Base-by-base conservation (phyloP, 2,888 invertebrate species). In the Helleia helle region DNA sequence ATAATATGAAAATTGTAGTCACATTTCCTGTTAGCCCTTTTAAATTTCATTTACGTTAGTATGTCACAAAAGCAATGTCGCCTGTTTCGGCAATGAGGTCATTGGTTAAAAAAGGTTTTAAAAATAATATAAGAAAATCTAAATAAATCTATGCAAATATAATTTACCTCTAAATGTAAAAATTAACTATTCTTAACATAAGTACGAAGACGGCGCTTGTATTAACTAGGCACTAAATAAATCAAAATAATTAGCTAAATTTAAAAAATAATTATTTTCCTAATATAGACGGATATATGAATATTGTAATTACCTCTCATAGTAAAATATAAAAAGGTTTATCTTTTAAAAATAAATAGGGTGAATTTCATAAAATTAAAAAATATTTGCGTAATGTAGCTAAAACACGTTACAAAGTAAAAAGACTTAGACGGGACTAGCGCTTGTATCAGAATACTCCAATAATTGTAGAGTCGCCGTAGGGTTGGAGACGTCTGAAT, bases 361-460 rank as follows among this genome's bases (percentile, higher is more conserved):
- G 51, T 50, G 27, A 52, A 50, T 51, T 49, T 47, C 46, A 48
- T 47, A 45, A 42, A 44, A 40, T 40, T 34, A 38, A 46, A 51
- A n/a, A n/a, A n/a, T n/a, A n/a, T n/a, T 54, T 46, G 52, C 47
- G 44, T 52, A 49, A 41, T 54, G 49, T 43, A 49, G 48, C 48
- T 49, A 49, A 48, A 38, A 50, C 48, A 51, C 47, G 49, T 54
- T 38, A 47, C 56, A 54, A 57, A 51, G 51, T 60, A 55, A 56
- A 55, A 56, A 60, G 68, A 68, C 67, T 70, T 68, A 68, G 66
- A 63, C 52, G 62, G 57, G 66, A 68, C 65, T 71, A 70, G 70
- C 55, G 62, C 57, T 59, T 55, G 53, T 58, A 49, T 54, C 48
- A 52, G 52, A 41, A 44, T 29, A 36, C 49, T 49, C 50, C 48